Evolutionary conservation across 1,140 invertebrate species (phyloP), one percentile per base, ranked within the genome.

Genomic region (Doryteuthis pealeii): DNA sequence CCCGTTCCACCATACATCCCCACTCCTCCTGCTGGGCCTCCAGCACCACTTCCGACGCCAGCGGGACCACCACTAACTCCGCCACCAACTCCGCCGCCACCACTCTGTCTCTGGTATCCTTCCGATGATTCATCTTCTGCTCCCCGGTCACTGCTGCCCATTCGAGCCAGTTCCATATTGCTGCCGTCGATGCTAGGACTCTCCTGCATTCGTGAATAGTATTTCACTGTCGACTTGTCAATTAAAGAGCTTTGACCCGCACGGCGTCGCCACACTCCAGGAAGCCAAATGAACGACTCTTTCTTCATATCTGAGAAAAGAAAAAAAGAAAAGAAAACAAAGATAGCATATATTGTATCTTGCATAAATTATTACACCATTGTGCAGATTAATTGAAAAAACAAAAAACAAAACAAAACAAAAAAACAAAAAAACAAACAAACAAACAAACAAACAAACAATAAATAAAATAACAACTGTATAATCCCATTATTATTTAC

Each of bases 141-240:
- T 10, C 4, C 4, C 35, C 35, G 35, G 35, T 75, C 65, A 1
- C 66, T 28, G 1, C 65, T 68, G n/a, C 67, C 72, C 5, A 76
- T 54, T 4, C 74, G 49, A 3, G 69, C 76, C 32, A 77, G 58
- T 54, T 77, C 79, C 74, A 76, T 70, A 40, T 77, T 74, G 10
- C 35, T 40, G 10, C 35, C 35, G 40, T 70, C 69, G 68, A 58
- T 49, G 49, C 79, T 80, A 33, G 77, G 74, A 67, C 76, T 79
- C 31, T 81, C 80, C 22, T 77, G 69, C 81, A 83, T 83, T 31
- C 79, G 75, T 6, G 81, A 80, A 71, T 84, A 84, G 76, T 83
- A 84, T 74, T 83, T 84, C 65, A 84, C 76, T 31, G 74, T 78
- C 65, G 72, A 73, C n/a, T 82, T 78, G n/a, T 80, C 78, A 32